Base-by-base conservation (phyloP, 2,888 invertebrate species). In the Cheilosia vulpina region DNA sequence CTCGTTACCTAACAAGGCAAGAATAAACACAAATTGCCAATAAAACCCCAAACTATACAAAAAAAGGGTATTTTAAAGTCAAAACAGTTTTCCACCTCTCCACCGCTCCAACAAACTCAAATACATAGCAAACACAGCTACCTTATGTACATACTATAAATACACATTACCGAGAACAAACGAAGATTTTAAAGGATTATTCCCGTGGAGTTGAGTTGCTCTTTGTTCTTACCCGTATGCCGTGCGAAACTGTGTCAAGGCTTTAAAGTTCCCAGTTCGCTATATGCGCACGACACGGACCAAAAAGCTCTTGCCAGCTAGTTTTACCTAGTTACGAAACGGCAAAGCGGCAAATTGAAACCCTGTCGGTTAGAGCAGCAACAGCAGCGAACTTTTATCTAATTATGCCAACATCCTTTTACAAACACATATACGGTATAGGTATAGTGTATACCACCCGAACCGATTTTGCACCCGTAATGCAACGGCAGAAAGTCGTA, bases 341-440 rank as follows among this genome's bases (percentile, higher is more conserved):
- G 60, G n/a, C 71, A 31, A 4, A 71, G n/a, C 41, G 58, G 34
- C 69, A 62, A 41, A 62, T 38, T 52, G 72, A 53, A 41, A 19
- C n/a, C 47, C 52, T 52, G 65, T 21, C 55, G 41, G 53, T 13
- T 55, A 38, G 19, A 65, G 41, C 63, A 58, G 57, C 58, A 65
- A 69, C 76, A 82, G 66, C 63, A 75, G 58, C 69, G 41, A 80
- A 79, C 52, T 84, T 84, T 75, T 84, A 84, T 84, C 84, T 84
- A 84, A 84, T 84, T 80, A 84, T 80, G 73, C 58, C 79, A 83
- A 79, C 83, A 73, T 63, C 60, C 55, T 69, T 84, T 45, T 21
- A 58, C 63, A 63, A 57, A 45, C 45, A 47, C 47, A 47, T 47
- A 47, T 9, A n/a, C 2, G 0, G 3, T 4, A 0, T 4, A 0